These are phyloP conservation scores for Sipha maydis DNA, from an alignment of 2,888 invertebrate species.

Conservation along the genomic window DNA sequence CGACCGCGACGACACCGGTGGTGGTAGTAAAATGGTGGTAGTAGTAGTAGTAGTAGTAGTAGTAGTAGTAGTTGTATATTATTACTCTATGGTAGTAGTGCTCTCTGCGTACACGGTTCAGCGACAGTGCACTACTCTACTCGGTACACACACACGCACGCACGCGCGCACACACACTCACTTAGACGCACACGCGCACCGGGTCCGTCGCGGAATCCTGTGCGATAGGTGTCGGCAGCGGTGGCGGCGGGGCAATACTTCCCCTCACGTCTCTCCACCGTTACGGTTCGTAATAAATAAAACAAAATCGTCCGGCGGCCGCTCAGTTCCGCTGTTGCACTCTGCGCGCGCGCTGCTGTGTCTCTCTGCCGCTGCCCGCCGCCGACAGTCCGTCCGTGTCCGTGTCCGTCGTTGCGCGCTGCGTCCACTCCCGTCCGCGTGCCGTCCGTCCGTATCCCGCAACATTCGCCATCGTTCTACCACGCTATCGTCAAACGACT, in stretches of 20 bases:
- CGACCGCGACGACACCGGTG: not conserved
- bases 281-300: conserved; percentile 6
- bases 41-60: not conserved
- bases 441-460: not conserved
- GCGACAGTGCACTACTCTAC: not conserved
- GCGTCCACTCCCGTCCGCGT: not conserved
- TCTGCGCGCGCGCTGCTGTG: not conserved
- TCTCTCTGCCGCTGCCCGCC: not conserved
- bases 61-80: too few relatives aligned
- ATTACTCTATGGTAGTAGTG: too few relatives aligned
- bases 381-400: not conserved
- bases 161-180: not conserved
- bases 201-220: not conserved
- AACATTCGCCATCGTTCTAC: not conserved
- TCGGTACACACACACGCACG: not conserved
- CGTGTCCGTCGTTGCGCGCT: not conserved
- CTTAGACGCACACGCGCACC: not conserved
- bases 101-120: not conserved
- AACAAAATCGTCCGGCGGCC: not conserved
- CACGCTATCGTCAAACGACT: not conserved
- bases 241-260: not conserved
- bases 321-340: conserved; percentile 33
- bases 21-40: not conserved
- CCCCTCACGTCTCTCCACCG: not conserved
- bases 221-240: conserved; percentile 3